Evolutionary conservation across 2,113 vertebrate species (phyloP), one percentile per base, ranked within the genome.

Genomic region (Numenius arquata): DNA sequence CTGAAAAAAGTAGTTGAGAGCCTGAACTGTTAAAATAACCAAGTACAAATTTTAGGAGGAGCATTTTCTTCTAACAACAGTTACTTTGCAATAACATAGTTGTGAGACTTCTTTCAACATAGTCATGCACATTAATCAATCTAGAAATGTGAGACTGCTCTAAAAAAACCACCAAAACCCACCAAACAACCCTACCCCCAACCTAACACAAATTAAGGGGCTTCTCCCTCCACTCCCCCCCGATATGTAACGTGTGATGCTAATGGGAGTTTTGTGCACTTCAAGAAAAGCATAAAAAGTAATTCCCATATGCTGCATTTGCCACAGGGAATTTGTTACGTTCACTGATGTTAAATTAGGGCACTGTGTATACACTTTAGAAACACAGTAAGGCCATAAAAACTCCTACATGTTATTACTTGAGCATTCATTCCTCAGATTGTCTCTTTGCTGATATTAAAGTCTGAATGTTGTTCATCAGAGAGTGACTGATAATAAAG

Each of bases 401-500:
- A 92, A 72, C 84, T 94, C 91, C 79, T 95, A 62, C 87, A 63
- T 90, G 86, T 96, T 97, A 97, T 97, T 97, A 92, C 97, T 96
- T 73, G 63, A 95, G 67, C 87, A 93, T 93, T 91, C 95, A 79
- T 91, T 95, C 88, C 77, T 97, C 94, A 85, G 89, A 96, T 89
- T 90, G 93, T 96, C 96, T 97, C 97, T 92, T 85, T 90, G 86
- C 92, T 91, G 94, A 97, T 97, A 97, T 97, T 96, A 96, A 96
- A 97, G 87, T 78, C 96, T 96, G 95, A 95, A 96, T 91, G 95
- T 95, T 96, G 97, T 89, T 97, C 97, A 97, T 96, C 94, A 95
- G 95, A 97, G 96, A 97, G 86, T 93, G 95, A 95, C 96, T 93
- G 95, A 97, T 97, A 97, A 96, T 97, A 97, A 97, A 97, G 91